A percentile compares a stretch with the other conserved stretches of the same genome.
These are phyloP conservation scores for Crossaster papposus DNA, from an alignment of 53 echinoderm and acorn worm genomes.

Conservation along the genomic window DNA sequence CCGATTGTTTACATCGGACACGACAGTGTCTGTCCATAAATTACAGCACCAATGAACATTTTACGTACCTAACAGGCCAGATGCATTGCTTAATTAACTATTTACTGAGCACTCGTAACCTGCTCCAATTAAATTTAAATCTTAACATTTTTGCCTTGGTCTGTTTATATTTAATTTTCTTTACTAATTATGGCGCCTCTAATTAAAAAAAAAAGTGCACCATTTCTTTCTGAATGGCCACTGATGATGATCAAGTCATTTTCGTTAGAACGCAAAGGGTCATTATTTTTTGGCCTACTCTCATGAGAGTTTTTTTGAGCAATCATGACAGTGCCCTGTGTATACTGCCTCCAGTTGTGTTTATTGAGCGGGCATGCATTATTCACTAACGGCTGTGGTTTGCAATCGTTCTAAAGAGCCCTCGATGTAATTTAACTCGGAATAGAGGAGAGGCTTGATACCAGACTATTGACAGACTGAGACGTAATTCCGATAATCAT, in stretches of 20 bases:
- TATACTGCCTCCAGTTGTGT: slow-evolving; percentile 8
- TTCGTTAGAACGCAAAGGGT: not conserved
- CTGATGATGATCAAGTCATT: not conserved
- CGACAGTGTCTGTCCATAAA: too few relatives aligned
- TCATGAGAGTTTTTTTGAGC: too few relatives aligned
- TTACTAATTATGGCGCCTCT: not conserved
- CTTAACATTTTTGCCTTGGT: not conserved
- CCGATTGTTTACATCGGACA: too few relatives aligned
- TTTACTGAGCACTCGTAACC: not conserved
- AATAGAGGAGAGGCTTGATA: not conserved
- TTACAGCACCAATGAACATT: too few relatives aligned
- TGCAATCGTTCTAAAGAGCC: not conserved
- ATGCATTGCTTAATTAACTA: not conserved
- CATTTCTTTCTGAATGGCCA: not conserved
- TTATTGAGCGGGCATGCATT: slow-evolving; percentile 8
- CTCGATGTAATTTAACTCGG: not conserved
- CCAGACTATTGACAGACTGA: not conserved
- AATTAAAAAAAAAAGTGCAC: not conserved
- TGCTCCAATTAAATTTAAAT: not conserved
- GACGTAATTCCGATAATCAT: too few relatives aligned
- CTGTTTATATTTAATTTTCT: not conserved
- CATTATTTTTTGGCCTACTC: too few relatives aligned
- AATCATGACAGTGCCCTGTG: not conserved
- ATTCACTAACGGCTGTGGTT: not conserved
- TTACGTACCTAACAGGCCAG: too few relatives aligned